Evolutionary conservation across 2,797 vertebrate species (phyloP), one percentile per base, ranked within the genome.

Genomic region (Hipposideros larvatus): DNA sequence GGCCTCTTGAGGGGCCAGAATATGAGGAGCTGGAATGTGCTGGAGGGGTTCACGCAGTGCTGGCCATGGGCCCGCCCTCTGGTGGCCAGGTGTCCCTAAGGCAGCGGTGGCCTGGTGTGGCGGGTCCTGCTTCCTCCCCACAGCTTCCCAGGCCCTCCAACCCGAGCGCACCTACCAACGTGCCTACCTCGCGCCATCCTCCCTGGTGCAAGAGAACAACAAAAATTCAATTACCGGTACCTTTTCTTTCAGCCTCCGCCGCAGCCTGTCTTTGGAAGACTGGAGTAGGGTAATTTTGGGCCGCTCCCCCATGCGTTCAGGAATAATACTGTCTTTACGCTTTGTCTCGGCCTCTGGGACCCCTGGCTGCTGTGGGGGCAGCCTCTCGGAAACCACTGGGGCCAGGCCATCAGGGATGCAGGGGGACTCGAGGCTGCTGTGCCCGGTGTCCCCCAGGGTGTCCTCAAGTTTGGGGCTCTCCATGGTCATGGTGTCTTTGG

Each of bases 231-330:
- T 21, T n/a, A 96, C 96, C 77, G 92, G 98, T 99, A 99, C 99
- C 99, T 99, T 99, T 98, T 99, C 99, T 98, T 99, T 99, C 98
- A 99, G 99, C 94, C 99, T 99, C 98, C 99, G 99, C 97, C 99
- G 98, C 98, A 99, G 99, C 92, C 99, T 99, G 98, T 99, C 99
- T 98, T 99, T 99, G 75, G 99, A 99, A 28, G 99, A 99, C 98
- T 99, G 99, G 88, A 99, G 99, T 98, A 99, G 97, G 96, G 98
- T 99, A 97, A 99, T 98, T 98, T 98, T 99, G 97, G 99, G 99
- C 11, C 98, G 97, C 16, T 99, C 98, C 92, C 96, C 97, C 0
- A 43, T 2, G 51, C 98, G 98, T 96, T 99, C 99, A 0, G 98
- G 97, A 95, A 96, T 55, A 93, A 97, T 75, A 95, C 98, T 97